These are phyloP conservation scores for Oceanodroma leucorhoa DNA, from an alignment of 2,797 vertebrate species.

Conservation along the genomic window DNA sequence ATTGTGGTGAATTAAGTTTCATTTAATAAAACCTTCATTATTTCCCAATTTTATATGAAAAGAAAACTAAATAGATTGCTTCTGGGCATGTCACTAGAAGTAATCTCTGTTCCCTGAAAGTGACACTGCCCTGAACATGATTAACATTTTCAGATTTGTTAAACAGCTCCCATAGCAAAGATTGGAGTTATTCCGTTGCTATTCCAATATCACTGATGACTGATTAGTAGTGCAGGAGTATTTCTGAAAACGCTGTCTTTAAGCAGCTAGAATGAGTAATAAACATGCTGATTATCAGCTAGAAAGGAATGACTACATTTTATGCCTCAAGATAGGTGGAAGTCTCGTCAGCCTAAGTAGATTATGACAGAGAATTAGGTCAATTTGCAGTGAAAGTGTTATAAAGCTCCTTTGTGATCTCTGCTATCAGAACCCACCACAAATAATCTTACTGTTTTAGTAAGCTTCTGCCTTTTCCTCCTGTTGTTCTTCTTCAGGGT, in stretches of 20 bases:
- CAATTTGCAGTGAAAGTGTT: slow-evolving; percentile 13
- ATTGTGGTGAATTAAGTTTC: slow-evolving; percentile 31
- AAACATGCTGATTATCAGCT: background rate
- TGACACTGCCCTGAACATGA: slow-evolving; percentile 42
- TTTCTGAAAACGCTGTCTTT: slow-evolving; percentile 12
- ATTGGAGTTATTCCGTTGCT: background rate
- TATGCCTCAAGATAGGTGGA: slow-evolving; percentile 13
- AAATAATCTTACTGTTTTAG: background rate
- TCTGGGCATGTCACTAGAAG: background rate
- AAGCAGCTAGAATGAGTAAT: background rate
- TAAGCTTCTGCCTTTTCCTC: background rate
- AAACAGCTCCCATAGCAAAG: slow-evolving; percentile 7
- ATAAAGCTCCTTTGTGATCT: background rate
- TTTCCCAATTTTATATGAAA: slow-evolving; percentile 42
- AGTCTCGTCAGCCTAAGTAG: background rate
- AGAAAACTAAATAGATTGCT: slow-evolving; percentile 52
- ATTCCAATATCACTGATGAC: background rate
- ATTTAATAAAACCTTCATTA: slow-evolving; percentile 63
- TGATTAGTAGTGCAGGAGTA: background rate
- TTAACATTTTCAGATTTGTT: slow-evolving; percentile 52
- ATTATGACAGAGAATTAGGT: slow-evolving; percentile 31
- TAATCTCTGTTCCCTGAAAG: slow-evolving; percentile 37
- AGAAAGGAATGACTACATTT: background rate
- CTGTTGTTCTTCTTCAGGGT: background rate
- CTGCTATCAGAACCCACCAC: background rate